Evolutionary conservation across 1,140 invertebrate genomes (phyloP), one percentile per base, ranked within the genome.

Genomic region (Zaprionus capensis): DNA sequence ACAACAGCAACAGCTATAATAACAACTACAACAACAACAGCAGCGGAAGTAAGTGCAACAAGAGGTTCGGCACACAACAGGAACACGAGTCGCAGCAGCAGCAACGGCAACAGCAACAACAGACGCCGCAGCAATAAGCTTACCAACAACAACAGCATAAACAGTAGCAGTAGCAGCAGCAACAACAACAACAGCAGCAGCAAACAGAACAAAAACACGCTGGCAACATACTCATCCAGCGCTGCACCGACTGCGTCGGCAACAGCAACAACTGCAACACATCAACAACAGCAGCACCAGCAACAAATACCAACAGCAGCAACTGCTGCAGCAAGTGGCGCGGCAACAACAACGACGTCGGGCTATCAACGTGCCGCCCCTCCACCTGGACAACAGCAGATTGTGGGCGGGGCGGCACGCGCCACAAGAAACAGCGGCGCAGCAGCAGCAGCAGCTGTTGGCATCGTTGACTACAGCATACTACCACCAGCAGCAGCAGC

Each of bases 381-480:
- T 68, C 73, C 73, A 24, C 78, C 78, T 64, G 83, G 81, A 64
- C 81, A 88, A 56, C 68, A 62, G 24, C 65, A 55, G 46, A 62
- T 57, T 38, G 68, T 62, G 15, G 64, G 65, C 31, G 68, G 64
- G 80, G 86, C 79, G 78, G 81, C 88, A 84, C 87, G 91, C 76
- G 78, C 77, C 72, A 83, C 91, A 65, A 78, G 91, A 53, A 83
- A 78, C 78, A 86, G 41, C 71, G 36, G 44, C 41, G 55, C n/a
- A 6, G 38, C 53, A 68, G 26, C 56, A 28, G 57, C 44, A 20
- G 53, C 59, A 36, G 46, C 67, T 68, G 68, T 67, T 59, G 76
- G 76, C 44, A 82, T 88, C 73, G 84, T 88, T 81, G 83, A 87
- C 57, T 87, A 87, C 51, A 87, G 76, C 56, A 71, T 75, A 26